phyloP scores from a whole-genome alignment of 2,797 vertebrate species.

The Serranus cabrilla region DNA sequence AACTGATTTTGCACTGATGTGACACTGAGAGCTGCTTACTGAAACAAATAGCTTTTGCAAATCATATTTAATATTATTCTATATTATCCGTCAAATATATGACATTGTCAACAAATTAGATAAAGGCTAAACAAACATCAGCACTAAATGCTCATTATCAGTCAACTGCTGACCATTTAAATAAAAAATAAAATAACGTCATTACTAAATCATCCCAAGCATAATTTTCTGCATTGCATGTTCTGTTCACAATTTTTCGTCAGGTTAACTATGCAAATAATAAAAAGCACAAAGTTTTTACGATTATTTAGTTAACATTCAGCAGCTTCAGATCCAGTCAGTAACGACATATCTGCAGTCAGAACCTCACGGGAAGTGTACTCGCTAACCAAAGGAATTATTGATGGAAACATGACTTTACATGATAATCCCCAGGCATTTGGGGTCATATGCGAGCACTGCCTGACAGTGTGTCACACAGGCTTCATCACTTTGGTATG shows the following conservation, averaged over 20 bases:
- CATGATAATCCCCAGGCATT: conserved; percentile 36
- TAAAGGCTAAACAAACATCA: too few species aligned
- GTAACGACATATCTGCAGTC: background rate
- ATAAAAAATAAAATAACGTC: too few species aligned
- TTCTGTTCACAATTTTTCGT: background rate
- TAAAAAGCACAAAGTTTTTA: background rate
- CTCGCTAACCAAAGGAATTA: conserved; percentile 1
- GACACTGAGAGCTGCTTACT: too few species aligned
- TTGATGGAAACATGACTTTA: conserved; percentile 39
- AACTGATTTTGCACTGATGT: too few species aligned
- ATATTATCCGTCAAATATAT: too few species aligned
- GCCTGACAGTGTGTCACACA: conserved; percentile 42
- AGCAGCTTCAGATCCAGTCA: background rate
- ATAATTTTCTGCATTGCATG: too few species aligned
- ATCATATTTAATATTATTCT: too few species aligned
- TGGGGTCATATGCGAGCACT: conserved; percentile 12
- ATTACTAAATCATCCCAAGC: too few species aligned
- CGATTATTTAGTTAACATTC: background rate
- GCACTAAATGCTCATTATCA: too few species aligned
- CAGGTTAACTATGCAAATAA: background rate
- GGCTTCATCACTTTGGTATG: conserved; percentile 61
- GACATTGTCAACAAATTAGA: too few species aligned
- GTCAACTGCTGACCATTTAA: too few species aligned
- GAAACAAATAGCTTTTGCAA: too few species aligned
- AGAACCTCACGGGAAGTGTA: background rate